Evolutionary conservation across 1,140 invertebrate species (phyloP), one percentile per base, ranked within the genome.

Genomic region (Parapsyche elsis): DNA sequence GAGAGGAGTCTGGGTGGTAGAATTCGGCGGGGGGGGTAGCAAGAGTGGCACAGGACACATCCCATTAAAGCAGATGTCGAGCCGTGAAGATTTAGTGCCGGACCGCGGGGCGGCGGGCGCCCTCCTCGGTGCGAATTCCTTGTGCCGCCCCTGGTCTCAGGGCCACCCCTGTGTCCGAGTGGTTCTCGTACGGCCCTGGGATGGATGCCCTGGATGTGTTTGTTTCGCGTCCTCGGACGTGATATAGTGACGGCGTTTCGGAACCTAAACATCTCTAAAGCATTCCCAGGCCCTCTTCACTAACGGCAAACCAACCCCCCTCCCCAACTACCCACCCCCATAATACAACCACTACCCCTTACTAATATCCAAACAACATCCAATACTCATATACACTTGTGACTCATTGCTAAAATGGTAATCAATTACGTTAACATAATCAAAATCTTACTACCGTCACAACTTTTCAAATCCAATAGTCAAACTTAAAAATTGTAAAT

Each of bases 61-160:
- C 83, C 83, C 83, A 83, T 83, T 83, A 83, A 83, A 81, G 83
- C 83, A 83, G 80, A 83, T 83, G 83, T 83, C 83, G 81, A 83
- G 83, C 80, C 80, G 81, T 81, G 80, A 83, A 83, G 83, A 83
- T 83, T 83, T 83, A 83, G 83, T 83, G 83, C 81, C 83, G 81
- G 80, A 80, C 82, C 64, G 46, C 45, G 71, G 76, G 73, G 46
- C 77, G 76, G 44, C 71, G 71, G 53, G 76, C 61, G 14, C 19
- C 57, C 64, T 73, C 77, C 26, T 23, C 23, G 21, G 9, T 16
- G 9, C 71, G 70, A 30, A 38, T 53, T 57, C 45, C 64, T 19
- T 4, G 9, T 61, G n/a, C 9, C 21, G 9, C 9, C n/a, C n/a
- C 9, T 10, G 21, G 9, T 4, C 21, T 10, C 9, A 16, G 21